A percentile compares a stretch with the other conserved stretches of the same genome.
Conservation (phyloP, 2,797 vertebrate species). For the Cyclura pinguis region DNA sequence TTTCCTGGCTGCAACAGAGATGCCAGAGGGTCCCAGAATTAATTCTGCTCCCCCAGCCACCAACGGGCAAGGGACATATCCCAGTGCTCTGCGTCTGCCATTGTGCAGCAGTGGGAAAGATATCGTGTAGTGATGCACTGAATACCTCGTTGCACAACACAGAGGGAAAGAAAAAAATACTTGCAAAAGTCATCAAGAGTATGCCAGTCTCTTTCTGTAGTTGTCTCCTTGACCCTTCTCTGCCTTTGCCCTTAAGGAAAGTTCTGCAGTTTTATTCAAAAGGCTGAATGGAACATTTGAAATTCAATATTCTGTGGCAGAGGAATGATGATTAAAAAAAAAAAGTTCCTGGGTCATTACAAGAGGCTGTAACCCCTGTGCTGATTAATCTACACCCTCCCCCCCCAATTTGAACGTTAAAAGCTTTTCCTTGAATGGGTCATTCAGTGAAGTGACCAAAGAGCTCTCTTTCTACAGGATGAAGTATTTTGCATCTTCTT, state of each 20-base stretch:
- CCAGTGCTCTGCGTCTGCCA: no score
- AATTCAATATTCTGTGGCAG: not conserved
- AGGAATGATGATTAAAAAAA: not conserved
- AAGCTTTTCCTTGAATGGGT: conserved; percentile 1
- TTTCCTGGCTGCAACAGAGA: no score
- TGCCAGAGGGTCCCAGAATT: no score
- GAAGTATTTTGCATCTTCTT: not conserved
- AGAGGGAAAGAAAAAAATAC: not conserved
- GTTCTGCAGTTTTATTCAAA: not conserved
- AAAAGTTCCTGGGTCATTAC: not conserved
- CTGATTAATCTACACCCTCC: not conserved
- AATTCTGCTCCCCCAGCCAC: no score
- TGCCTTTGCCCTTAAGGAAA: not conserved
- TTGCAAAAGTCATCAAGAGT: no score
- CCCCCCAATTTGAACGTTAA: not conserved
- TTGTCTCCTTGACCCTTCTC: not conserved
- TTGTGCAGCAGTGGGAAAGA: no score
- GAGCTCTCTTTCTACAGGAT: not conserved
- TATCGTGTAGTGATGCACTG: no score
- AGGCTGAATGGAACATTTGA: not conserved
- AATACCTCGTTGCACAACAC: not conserved
- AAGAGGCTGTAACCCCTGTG: not conserved
- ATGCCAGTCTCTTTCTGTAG: not conserved
- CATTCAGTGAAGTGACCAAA: not conserved
- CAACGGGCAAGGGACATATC: no score